phyloP scores from a whole-genome alignment of 1,140 invertebrate species.

The Triops cancriformis region DNA sequence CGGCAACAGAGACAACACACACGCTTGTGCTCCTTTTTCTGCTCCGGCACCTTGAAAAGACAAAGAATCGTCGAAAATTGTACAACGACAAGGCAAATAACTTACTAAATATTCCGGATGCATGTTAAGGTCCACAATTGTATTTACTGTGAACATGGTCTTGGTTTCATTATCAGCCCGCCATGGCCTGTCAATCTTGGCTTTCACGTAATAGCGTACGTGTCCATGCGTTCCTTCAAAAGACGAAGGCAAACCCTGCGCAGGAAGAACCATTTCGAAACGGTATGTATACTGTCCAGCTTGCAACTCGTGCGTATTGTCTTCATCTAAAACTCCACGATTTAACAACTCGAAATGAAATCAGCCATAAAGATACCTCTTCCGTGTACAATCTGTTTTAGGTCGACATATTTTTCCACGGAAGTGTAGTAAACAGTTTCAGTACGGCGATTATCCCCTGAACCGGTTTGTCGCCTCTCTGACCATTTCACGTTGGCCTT shows the following conservation, averaged over 20 bases:
- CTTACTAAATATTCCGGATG: conserved; percentile 42
- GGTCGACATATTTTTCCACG: neutral
- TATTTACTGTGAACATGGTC: conserved; percentile 46
- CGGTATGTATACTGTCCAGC: conserved; percentile 17
- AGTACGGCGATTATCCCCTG: neutral
- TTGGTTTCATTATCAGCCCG: conserved; percentile 46
- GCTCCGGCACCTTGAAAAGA: conserved; percentile 2
- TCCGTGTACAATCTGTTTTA: neutral
- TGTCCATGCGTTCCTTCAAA: conserved; percentile 48
- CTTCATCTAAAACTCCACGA: neutral
- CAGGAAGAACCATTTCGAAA: conserved; percentile 35
- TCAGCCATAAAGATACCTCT: neutral
- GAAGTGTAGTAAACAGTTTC: neutral
- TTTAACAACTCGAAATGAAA: neutral
- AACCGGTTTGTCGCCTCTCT: neutral
- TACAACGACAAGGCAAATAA: conserved; percentile 18
- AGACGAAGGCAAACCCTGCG: conserved; percentile 44
- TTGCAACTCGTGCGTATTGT: neutral
- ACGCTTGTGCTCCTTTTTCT: conserved; percentile 18
- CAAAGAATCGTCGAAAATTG: neutral
- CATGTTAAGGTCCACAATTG: conserved; percentile 44
- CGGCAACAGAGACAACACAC: conserved; percentile 22
- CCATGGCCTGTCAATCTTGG: conserved; percentile 48
- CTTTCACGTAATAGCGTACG: conserved; percentile 49
- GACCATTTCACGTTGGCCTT: neutral